These are phyloP conservation scores for Notothenia rossii DNA, from an alignment of 2,113 vertebrate genomes.

Conservation along the genomic window DNA sequence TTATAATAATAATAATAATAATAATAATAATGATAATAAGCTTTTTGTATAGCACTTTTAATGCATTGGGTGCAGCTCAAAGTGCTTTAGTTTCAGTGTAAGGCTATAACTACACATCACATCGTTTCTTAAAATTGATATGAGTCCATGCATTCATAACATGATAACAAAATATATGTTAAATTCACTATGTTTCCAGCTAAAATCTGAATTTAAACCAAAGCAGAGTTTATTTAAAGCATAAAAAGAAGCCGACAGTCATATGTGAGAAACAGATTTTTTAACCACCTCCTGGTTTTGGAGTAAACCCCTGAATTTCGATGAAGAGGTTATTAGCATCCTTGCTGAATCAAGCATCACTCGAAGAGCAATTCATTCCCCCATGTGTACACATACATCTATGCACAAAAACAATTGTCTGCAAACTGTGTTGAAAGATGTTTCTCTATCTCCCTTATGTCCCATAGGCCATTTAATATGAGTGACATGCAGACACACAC, in stretches of 20 bases:
- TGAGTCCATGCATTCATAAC: background rate
- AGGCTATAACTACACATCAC: background rate
- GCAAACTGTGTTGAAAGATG: background rate
- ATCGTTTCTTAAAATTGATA: background rate
- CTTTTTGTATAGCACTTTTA: no score
- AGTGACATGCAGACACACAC: slow-evolving; percentile 30
- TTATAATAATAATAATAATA: no score
- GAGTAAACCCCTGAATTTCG: background rate
- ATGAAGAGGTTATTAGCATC: background rate
- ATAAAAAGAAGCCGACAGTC: background rate
- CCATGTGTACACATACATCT: background rate
- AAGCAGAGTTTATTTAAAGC: background rate
- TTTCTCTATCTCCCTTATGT: slow-evolving; percentile 10
- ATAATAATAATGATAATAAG: no score
- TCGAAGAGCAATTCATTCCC: background rate
- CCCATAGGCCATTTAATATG: slow-evolving; percentile 13
- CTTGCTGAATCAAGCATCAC: background rate
- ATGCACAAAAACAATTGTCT: background rate
- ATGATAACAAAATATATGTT: no score
- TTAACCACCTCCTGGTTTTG: background rate
- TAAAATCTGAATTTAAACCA: background rate
- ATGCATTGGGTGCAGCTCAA: no score
- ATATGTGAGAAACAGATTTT: background rate
- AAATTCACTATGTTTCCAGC: background rate
- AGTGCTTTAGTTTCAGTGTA: no score